Percentiles rank a stretch among this genome's conserved stretches.
Conservation (phyloP, 2,797 vertebrate species). For the Rhyacichthys aspro region DNA sequence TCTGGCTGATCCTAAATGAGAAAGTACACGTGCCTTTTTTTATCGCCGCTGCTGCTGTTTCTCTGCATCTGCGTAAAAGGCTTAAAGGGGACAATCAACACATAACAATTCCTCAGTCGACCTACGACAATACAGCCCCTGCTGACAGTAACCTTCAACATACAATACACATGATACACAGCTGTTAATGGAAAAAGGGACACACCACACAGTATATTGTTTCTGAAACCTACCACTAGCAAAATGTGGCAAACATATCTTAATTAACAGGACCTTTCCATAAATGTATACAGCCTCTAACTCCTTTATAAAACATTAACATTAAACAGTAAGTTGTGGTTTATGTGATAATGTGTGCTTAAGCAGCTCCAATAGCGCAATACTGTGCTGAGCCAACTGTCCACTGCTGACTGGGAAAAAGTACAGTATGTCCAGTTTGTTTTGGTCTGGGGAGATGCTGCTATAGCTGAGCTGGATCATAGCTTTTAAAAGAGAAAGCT, state of each 20-base stretch:
- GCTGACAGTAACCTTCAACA: slow-evolving; percentile 57
- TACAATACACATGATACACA: slow-evolving; percentile 15
- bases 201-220: neutral
- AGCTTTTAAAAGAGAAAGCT: slow-evolving; percentile 13
- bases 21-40: slow-evolving; percentile 1
- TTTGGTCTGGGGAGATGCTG: slow-evolving; percentile 13
- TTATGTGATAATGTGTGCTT: slow-evolving; percentile 9
- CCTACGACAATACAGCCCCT: slow-evolving; percentile 17
- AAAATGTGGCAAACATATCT: too few relatives aligned
- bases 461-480: neutral
- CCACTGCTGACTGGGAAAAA: slow-evolving; percentile 13
- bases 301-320: slow-evolving; percentile 5
- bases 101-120: slow-evolving; percentile 15
- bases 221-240: neutral
- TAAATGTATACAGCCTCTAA: neutral
- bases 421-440: slow-evolving; percentile 46
- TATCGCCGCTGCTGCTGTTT: slow-evolving; percentile 3
- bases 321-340: slow-evolving; percentile 13
- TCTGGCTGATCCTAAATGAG: slow-evolving; percentile 3
- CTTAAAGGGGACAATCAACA: slow-evolving; percentile 19
- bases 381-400: slow-evolving; percentile 17
- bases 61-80: slow-evolving; percentile 26
- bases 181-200: neutral
- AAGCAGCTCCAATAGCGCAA: slow-evolving; percentile 6
- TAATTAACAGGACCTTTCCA: neutral